phyloP scores from a whole-genome alignment of 2,888 invertebrate genomes.

The Helobdella robusta region DNA sequence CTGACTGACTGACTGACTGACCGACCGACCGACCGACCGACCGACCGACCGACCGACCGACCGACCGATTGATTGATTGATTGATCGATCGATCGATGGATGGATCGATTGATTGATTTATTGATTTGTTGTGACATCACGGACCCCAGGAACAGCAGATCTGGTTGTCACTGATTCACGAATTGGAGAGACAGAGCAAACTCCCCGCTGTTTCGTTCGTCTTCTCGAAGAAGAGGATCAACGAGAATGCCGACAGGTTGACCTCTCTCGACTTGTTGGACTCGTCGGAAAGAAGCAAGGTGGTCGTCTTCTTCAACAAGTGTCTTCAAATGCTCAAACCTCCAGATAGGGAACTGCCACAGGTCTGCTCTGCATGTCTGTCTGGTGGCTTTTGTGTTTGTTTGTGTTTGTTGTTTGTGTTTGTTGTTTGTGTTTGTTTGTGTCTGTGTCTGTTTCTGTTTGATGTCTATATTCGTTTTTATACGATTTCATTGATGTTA shows the following conservation, averaged over 20 bases:
- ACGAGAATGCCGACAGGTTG: slow-evolving; percentile 60
- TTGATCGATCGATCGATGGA: too few relatives aligned
- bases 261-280: slow-evolving; percentile 65
- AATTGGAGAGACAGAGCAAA: slow-evolving; percentile 69
- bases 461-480: too few relatives aligned
- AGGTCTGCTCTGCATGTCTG: slow-evolving; percentile 51
- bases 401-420: too few relatives aligned
- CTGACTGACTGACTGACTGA: too few relatives aligned
- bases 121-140: neutral
- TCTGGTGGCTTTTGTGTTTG: neutral
- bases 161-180: slow-evolving; percentile 58
- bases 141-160: slow-evolving; percentile 55
- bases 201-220: slow-evolving; percentile 90
- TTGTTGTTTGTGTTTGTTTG: too few relatives aligned
- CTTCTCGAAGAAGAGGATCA: slow-evolving; percentile 72
- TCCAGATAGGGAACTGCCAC: slow-evolving; percentile 77
- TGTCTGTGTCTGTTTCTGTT: too few relatives aligned
- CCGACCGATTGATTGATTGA: too few relatives aligned
- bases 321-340: slow-evolving; percentile 73
- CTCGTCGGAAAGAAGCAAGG: slow-evolving; percentile 64
- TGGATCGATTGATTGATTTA: too few relatives aligned
- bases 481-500: too few relatives aligned
- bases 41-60: too few relatives aligned
- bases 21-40: too few relatives aligned
- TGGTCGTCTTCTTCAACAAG: slow-evolving; percentile 69